A percentile compares a stretch with the other conserved stretches of the same genome.
phyloP scores from a whole-genome alignment of 2,888 invertebrate genomes.

The Tachina lurida region DNA sequence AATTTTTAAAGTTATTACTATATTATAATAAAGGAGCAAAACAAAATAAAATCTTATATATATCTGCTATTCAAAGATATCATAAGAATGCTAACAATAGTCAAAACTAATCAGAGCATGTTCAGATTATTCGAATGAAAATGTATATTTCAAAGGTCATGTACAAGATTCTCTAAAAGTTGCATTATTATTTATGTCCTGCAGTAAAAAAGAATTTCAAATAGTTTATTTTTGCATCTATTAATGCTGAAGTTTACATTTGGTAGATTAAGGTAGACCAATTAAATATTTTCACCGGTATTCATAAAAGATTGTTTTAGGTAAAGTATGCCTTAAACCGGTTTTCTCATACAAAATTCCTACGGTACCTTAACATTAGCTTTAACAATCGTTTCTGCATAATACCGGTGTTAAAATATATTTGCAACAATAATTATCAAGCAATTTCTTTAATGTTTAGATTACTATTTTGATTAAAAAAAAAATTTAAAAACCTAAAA shows the following conservation, averaged over 20 bases:
- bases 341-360: no score
- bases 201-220: background rate
- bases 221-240: background rate
- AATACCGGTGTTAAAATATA: no score
- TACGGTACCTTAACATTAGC: no score
- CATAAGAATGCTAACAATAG: background rate
- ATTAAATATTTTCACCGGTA: background rate
- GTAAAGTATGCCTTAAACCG: no score
- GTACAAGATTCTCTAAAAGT: background rate
- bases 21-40: no score
- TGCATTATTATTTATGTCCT: background rate
- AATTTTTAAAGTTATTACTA: no score
- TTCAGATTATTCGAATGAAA: background rate
- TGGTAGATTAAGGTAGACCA: background rate
- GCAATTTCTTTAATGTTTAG: no score
- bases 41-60: background rate
- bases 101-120: background rate
- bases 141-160: slow-evolving; percentile 6
- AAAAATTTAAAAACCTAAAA: no score
- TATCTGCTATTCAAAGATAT: background rate
- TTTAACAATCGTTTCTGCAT: no score
- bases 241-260: background rate
- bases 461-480: no score
- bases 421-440: no score
- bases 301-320: no score